Percentiles rank a stretch among this genome's conserved stretches.
phyloP scores from a whole-genome alignment of 2,888 invertebrate genomes.

The Diarsia dahlii region DNA sequence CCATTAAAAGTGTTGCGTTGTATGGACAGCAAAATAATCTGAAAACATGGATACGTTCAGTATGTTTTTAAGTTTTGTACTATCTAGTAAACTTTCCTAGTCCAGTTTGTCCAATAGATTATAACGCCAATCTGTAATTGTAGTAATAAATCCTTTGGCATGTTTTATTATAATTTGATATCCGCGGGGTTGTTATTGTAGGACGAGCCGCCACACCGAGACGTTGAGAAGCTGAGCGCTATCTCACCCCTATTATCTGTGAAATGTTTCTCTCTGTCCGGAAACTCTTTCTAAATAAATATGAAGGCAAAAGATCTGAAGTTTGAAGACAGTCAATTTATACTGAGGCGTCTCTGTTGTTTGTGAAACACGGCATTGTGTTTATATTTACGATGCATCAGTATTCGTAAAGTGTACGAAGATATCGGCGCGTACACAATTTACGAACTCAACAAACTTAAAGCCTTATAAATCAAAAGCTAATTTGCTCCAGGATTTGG shows the following conservation, averaged over 20 bases:
- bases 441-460: slow-evolving; percentile 74
- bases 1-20: slow-evolving; percentile 31
- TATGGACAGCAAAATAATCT: slow-evolving; percentile 8
- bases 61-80: slow-evolving; percentile 16
- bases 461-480: slow-evolving; percentile 87
- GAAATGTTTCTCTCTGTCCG: slow-evolving; percentile 33
- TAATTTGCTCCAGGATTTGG: slow-evolving; percentile 86
- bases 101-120: slow-evolving; percentile 35
- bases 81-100: slow-evolving; percentile 7
- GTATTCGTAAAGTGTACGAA: slow-evolving; percentile 58
- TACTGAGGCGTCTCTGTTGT: slow-evolving; percentile 16
- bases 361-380: slow-evolving; percentile 29
- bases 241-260: slow-evolving; percentile 32
- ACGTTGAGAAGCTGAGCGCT: slow-evolving; percentile 24
- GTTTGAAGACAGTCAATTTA: slow-evolving; percentile 18
- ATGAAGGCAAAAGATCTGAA: slow-evolving; percentile 6
- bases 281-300: slow-evolving; percentile 17
- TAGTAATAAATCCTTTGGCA: slow-evolving; percentile 54
- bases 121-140: slow-evolving; percentile 43
- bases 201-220: slow-evolving; percentile 35
- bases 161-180: slow-evolving; percentile 61
- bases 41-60: neutral
- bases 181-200: slow-evolving; percentile 60
- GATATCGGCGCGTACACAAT: slow-evolving; percentile 59
- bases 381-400: slow-evolving; percentile 51